Conservation (phyloP, 2,888 invertebrate species). For the Eudasyphora cyanicolor region DNA sequence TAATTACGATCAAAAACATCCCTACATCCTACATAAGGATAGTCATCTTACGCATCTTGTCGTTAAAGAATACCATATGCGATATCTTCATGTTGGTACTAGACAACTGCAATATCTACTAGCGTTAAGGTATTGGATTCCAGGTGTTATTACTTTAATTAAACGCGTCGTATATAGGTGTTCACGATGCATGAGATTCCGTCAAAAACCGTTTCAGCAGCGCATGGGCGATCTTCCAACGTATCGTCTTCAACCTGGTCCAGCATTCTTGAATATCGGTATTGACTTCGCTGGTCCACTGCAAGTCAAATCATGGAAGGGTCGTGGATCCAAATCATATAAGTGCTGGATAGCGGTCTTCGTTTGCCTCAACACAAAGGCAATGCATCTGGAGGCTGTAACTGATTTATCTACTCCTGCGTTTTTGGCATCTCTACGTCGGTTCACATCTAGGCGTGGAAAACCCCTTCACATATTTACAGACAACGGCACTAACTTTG, state of each 20-base stretch:
- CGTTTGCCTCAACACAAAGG: conserved; percentile 70
- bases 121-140: conserved; percentile 37
- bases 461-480: conserved; percentile 32
- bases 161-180: conserved; percentile 52
- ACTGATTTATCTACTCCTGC: conserved; percentile 21
- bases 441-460: conserved; percentile 2
- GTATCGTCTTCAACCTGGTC: conserved; percentile 51
- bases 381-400: conserved; percentile 64
- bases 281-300: conserved; percentile 68
- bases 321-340: conserved; percentile 63
- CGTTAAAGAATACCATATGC: conserved; percentile 1
- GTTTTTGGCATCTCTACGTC: conserved; percentile 1
- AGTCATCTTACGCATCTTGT: not conserved
- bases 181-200: conserved; percentile 53
- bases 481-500: conserved; percentile 62
- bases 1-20: conserved; percentile 57
- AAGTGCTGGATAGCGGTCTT: conserved; percentile 70
- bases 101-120: conserved; percentile 27
- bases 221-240: conserved; percentile 56
- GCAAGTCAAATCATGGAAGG: conserved; percentile 60
- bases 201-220: conserved; percentile 39
- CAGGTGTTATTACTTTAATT: conserved; percentile 34
- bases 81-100: conserved; percentile 17
- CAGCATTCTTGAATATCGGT: conserved; percentile 66
- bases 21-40: conserved; percentile 31